Conservation (phyloP, 2,797 vertebrate species). For the Aselliscus stoliczkanus region DNA sequence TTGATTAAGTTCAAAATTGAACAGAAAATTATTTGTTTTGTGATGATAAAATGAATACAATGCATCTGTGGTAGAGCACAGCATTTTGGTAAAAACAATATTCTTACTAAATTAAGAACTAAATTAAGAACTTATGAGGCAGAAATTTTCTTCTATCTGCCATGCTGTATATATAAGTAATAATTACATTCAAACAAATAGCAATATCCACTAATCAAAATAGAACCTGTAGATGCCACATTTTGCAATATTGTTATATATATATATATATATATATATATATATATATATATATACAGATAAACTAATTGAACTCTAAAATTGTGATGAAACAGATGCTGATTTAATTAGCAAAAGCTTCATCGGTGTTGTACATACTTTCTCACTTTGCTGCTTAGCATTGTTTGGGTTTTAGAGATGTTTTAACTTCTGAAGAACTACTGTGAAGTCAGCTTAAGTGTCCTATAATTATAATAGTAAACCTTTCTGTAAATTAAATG, state of each 20-base stretch:
- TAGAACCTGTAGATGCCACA: background rate
- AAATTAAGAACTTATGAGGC: slow-evolving; percentile 27
- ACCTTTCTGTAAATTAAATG: background rate
- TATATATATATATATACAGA: background rate
- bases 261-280: background rate
- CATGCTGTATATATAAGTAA: background rate
- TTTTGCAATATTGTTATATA: slow-evolving; percentile 23
- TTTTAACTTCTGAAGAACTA: background rate
- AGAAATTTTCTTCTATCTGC: slow-evolving; percentile 9
- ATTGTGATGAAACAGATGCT: background rate
- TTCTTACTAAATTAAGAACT: slow-evolving; percentile 48
- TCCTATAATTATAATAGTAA: background rate
- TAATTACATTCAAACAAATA: slow-evolving; percentile 31
- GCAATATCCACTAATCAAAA: slow-evolving; percentile 19
- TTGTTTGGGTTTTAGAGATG: background rate
- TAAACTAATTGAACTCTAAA: background rate
- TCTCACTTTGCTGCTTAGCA: background rate
- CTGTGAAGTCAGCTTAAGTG: background rate
- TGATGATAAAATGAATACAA: background rate
- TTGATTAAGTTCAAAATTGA: slow-evolving; percentile 56
- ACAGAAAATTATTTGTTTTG: slow-evolving; percentile 36
- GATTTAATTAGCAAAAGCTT: slow-evolving; percentile 19
- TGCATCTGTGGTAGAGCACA: background rate
- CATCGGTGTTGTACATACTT: background rate
- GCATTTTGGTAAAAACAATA: slow-evolving; percentile 23